Evolutionary conservation across 2,113 vertebrate genomes (phyloP).

Genomic region (Mugil cephalus): DNA sequence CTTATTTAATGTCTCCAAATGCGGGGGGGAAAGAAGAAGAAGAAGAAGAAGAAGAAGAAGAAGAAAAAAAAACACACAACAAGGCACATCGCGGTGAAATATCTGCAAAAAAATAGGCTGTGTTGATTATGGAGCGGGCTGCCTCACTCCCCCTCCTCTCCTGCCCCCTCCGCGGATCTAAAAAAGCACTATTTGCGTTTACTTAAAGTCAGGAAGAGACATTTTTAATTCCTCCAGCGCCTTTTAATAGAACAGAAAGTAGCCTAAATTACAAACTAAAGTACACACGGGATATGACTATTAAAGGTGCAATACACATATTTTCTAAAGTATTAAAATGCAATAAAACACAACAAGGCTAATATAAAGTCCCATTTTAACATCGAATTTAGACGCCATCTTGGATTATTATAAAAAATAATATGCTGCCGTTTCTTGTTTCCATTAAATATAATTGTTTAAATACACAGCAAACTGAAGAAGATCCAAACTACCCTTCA

Average conservation of each 20-base stretch:
- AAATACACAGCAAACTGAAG: too few species aligned
- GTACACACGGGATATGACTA: neutral
- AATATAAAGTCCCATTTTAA: neutral
- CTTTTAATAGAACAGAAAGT: neutral
- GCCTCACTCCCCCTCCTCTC: constrained; percentile 24
- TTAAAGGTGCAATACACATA: neutral
- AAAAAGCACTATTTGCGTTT: constrained; percentile 41
- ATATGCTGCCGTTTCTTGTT: neutral
- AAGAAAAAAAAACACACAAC: constrained; percentile 13
- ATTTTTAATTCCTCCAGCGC: too few species aligned
- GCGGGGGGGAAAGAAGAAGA: neutral
- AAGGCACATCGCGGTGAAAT: constrained; percentile 40
- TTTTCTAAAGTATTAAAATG: neutral
- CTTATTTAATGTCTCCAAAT: constrained; percentile 47
- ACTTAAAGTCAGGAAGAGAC: too few species aligned
- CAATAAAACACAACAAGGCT: neutral
- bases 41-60: too few species aligned
- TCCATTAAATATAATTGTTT: too few species aligned
- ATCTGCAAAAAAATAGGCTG: constrained; percentile 37
- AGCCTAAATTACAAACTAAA: neutral
- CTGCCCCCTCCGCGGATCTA: constrained; percentile 51
- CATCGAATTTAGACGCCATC: neutral
- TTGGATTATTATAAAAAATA: constrained; percentile 16
- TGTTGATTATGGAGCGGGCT: constrained; percentile 55
- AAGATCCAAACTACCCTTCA: neutral